These are phyloP conservation scores for Trissonchulus sp. DNA, from an alignment of 2,888 invertebrate species.

Conservation along the genomic window DNA sequence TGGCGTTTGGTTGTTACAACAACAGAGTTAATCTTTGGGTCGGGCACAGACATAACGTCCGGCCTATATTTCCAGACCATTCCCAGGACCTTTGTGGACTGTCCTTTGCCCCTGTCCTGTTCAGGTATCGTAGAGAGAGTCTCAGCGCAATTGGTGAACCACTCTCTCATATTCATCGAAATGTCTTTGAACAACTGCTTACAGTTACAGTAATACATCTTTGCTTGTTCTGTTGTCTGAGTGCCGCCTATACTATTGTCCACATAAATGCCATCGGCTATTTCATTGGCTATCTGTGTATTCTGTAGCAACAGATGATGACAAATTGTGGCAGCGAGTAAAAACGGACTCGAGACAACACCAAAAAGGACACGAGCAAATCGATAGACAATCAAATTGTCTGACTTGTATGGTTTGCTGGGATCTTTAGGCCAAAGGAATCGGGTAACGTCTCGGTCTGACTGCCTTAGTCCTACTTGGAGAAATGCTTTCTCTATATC, in stretches of 20 bases:
- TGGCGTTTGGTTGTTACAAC: slow-evolving; percentile 10
- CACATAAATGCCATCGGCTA: not conserved
- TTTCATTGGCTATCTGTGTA: not conserved
- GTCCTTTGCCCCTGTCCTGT: too few relatives aligned
- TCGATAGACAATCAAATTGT: not conserved
- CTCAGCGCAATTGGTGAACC: too few relatives aligned
- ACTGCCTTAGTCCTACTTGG: not conserved
- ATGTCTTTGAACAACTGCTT: too few relatives aligned
- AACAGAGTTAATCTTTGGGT: too few relatives aligned
- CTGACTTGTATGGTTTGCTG: not conserved
- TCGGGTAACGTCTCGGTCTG: not conserved
- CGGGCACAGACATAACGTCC: too few relatives aligned
- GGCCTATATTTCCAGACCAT: too few relatives aligned
- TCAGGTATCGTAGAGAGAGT: too few relatives aligned
- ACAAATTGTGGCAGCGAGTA: not conserved
- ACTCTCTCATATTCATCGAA: too few relatives aligned
- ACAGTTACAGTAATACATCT: too few relatives aligned
- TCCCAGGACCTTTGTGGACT: too few relatives aligned
- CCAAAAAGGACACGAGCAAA: not conserved
- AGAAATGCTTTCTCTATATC: not conserved
- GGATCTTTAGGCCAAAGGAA: not conserved
- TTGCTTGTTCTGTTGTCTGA: too few relatives aligned
- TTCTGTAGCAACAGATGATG: not conserved
- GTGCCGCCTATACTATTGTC: not conserved
- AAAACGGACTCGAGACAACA: not conserved